phyloP scores from a whole-genome alignment of 2,113 vertebrate species.

The Electrona antarctica region DNA sequence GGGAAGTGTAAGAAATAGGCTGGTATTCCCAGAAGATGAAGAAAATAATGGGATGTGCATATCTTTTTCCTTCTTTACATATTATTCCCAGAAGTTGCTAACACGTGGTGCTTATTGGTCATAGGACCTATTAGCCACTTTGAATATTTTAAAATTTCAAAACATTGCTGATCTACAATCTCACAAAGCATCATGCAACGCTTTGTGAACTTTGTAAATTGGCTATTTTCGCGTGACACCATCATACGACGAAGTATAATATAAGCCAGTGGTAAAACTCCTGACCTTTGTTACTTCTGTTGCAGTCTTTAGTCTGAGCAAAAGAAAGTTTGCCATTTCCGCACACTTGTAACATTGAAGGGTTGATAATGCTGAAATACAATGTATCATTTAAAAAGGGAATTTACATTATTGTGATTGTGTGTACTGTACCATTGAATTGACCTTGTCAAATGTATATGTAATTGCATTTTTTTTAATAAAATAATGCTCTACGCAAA shows the following conservation, averaged over 20 bases:
- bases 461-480: slow-evolving; percentile 73
- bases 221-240: no score
- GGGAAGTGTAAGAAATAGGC: slow-evolving; percentile 8
- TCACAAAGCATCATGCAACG: no score
- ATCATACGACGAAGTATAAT: no score
- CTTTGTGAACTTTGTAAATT: no score
- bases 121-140: no score
- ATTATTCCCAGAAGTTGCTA: slow-evolving; percentile 38
- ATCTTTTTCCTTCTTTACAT: no score
- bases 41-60: no score
- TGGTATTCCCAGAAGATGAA: slow-evolving; percentile 46
- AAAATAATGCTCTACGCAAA: slow-evolving; percentile 74
- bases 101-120: slow-evolving; percentile 8
- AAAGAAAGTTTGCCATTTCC: slow-evolving; percentile 31
- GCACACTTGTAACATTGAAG: slow-evolving; percentile 31
- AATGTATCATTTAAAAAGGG: slow-evolving; percentile 69
- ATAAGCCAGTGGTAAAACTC: no score
- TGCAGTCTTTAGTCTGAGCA: slow-evolving; percentile 19
- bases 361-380: slow-evolving; percentile 38
- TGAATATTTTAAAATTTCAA: no score
- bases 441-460: slow-evolving; percentile 65
- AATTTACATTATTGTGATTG: slow-evolving; percentile 61
- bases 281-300: background rate
- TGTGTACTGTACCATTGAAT: slow-evolving; percentile 68
- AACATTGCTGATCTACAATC: no score